Conservation (phyloP, 2,888 invertebrate species). For the Protonemura montana region DNA sequence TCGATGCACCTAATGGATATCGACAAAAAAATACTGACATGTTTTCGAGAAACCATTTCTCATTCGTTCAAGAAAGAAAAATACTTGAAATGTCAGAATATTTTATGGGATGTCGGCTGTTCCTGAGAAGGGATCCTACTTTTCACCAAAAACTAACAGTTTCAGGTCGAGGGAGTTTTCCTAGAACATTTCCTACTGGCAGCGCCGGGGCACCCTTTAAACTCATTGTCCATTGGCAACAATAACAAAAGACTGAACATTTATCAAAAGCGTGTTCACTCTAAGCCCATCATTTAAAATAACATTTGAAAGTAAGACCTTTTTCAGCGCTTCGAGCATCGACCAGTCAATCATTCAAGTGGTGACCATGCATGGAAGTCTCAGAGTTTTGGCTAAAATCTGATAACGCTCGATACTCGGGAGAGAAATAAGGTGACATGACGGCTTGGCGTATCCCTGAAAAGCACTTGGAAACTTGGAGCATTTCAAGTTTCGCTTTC, state of each 20-base stretch:
- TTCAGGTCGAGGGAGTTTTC: conserved; percentile 7
- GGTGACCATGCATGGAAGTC: not conserved
- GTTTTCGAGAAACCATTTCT: conserved; percentile 22
- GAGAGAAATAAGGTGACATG: not conserved
- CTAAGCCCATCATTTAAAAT: not conserved
- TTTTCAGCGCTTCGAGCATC: not conserved
- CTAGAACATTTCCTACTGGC: not conserved
- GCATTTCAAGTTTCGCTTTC: too few relatives aligned
- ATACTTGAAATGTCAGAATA: conserved; percentile 31
- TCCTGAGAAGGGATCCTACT: not conserved
- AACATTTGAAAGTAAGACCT: not conserved
- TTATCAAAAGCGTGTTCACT: conserved; percentile 14
- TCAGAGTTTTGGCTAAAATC: not conserved
- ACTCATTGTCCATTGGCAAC: not conserved
- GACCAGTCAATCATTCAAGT: not conserved
- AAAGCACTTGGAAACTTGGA: too few relatives aligned
- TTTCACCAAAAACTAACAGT: conserved; percentile 20
- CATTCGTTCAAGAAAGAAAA: conserved; percentile 32
- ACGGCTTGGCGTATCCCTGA: not conserved
- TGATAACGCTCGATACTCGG: not conserved
- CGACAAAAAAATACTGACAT: conserved; percentile 23
- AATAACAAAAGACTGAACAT: conserved; percentile 15
- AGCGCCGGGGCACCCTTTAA: not conserved
- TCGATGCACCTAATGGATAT: conserved; percentile 24
- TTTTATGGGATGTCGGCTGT: conserved; percentile 15